Evolutionary conservation across 1,140 invertebrate genomes (phyloP).

Genomic region (Euura saliciscinereae): DNA sequence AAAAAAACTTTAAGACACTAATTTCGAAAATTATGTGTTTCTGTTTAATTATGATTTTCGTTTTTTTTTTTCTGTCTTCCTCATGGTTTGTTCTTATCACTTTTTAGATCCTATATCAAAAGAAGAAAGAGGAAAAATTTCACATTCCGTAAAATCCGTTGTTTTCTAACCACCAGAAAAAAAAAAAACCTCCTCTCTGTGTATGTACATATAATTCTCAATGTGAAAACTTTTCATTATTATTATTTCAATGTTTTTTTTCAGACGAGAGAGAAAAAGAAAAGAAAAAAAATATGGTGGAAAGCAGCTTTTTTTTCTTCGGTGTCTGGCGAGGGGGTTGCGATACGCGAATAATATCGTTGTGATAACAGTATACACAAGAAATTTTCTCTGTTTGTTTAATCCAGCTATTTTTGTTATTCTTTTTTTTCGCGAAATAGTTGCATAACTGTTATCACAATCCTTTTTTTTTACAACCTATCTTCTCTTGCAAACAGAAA

Average conservation of each 20-base stretch:
- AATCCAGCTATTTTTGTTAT: conserved; percentile 13
- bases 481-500: not conserved
- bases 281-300: not conserved
- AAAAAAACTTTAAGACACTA: too few species aligned
- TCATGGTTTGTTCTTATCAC: too few species aligned
- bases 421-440: not conserved
- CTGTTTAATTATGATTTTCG: too few species aligned
- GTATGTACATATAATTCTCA: not conserved
- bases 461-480: not conserved
- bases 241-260: conserved; percentile 7
- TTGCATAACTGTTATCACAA: too few species aligned
- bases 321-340: not conserved
- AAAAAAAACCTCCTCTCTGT: not conserved
- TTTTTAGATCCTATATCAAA: too few species aligned
- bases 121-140: too few species aligned
- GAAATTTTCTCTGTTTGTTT: conserved; percentile 35
- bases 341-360: conserved; percentile 32
- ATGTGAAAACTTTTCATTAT: not conserved
- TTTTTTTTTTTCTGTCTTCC: too few species aligned
- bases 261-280: not conserved
- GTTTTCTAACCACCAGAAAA: not conserved
- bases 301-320: not conserved
- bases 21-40: too few species aligned
- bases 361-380: conserved; percentile 41
- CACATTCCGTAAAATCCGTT: too few species aligned